Evolutionary conservation across 2,888 invertebrate species (phyloP).

Genomic region (Aleiodes testaceus): DNA sequence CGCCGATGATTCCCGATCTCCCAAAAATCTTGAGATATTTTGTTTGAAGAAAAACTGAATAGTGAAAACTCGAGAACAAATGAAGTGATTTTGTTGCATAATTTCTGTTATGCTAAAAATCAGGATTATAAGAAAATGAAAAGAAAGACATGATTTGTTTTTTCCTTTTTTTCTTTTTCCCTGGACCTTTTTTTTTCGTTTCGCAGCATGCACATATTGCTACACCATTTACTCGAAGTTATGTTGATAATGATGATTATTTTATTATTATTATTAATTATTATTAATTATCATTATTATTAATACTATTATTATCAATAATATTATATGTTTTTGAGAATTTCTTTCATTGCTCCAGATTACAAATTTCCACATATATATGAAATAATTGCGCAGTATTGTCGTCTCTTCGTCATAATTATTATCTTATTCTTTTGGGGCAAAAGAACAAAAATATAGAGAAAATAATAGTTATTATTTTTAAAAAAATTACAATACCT

Average conservation of each 20-base stretch:
- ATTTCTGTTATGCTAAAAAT: too few species aligned
- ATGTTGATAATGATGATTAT: background rate
- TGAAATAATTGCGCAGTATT: conserved; percentile 9
- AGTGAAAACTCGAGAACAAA: too few species aligned
- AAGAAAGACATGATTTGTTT: background rate
- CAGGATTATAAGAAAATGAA: background rate
- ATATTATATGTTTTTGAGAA: background rate
- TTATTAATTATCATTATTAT: too few species aligned
- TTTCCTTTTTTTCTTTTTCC: background rate
- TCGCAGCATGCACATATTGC: conserved; percentile 23
- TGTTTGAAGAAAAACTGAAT: background rate
- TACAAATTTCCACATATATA: conserved; percentile 3
- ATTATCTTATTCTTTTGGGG: background rate
- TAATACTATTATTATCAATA: too few species aligned
- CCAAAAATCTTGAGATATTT: background rate
- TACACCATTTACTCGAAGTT: conserved; percentile 7
- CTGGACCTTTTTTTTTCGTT: conserved; percentile 9
- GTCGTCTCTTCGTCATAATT: conserved; percentile 19
- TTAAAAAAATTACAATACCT: background rate
- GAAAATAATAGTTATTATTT: background rate
- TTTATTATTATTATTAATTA: too few species aligned
- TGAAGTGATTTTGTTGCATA: too few species aligned
- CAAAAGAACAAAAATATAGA: background rate
- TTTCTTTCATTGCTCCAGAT: conserved; percentile 20
- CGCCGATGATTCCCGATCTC: too few species aligned